These are phyloP conservation scores for Eira barbara DNA, from an alignment of 2,113 vertebrate genomes.

Conservation along the genomic window DNA sequence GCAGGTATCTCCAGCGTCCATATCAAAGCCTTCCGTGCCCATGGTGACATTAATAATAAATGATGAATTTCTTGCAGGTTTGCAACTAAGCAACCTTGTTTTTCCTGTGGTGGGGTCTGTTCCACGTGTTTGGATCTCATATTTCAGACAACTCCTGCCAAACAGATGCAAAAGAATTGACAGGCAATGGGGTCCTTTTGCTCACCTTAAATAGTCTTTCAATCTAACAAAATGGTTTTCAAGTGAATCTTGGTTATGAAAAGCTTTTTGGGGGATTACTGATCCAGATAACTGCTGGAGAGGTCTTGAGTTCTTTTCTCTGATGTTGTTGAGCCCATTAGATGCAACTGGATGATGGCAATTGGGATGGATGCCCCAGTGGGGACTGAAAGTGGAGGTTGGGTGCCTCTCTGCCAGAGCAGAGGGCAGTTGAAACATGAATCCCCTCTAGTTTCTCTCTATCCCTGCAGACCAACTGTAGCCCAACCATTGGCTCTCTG, in stretches of 20 bases:
- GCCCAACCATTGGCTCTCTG: neutral
- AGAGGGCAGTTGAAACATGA: neutral
- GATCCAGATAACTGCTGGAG: neutral
- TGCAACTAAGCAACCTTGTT: constrained; percentile 41
- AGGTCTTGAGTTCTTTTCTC: neutral
- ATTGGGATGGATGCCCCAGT: neutral
- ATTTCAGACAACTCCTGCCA: constrained; percentile 42
- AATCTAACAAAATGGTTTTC: constrained; percentile 13
- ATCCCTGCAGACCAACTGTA: neutral
- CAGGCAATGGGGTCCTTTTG: neutral
- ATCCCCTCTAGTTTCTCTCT: neutral
- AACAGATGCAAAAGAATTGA: constrained; percentile 34
- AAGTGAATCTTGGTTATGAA: neutral
- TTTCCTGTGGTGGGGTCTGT: constrained; percentile 57
- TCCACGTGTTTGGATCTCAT: neutral
- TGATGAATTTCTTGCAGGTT: neutral
- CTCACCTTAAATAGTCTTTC: neutral
- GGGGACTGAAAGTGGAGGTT: neutral
- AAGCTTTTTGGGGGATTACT: neutral
- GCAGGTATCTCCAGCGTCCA: neutral
- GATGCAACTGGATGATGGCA: neutral
- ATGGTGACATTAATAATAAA: constrained; percentile 64
- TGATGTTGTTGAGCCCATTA: neutral
- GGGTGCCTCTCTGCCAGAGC: neutral
- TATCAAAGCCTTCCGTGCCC: constrained; percentile 27